Evolutionary conservation across 2,888 invertebrate species (phyloP).

Genomic region (Drosophila buzzatii): DNA sequence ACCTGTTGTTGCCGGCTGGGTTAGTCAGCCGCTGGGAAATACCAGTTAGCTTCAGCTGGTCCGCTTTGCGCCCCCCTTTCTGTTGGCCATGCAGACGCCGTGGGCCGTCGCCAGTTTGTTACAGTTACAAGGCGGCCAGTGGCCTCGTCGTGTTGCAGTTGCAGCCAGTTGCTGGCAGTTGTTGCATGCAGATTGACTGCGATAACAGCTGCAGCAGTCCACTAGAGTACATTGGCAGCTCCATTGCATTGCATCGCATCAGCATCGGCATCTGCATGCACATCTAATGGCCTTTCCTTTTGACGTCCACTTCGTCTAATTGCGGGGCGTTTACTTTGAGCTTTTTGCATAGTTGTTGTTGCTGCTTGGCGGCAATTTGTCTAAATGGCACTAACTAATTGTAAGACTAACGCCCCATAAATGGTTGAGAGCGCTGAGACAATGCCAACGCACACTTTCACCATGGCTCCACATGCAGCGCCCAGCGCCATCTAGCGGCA

Average conservation of each 20-base stretch:
- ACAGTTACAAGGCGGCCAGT: slow-evolving; percentile 67
- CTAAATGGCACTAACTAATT: slow-evolving; percentile 79
- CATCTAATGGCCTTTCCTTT: slow-evolving; percentile 78
- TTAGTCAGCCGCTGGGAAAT: slow-evolving; percentile 80
- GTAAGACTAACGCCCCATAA: slow-evolving; percentile 78
- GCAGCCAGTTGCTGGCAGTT: slow-evolving; percentile 41
- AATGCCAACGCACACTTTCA: slow-evolving; percentile 63
- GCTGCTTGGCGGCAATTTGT: slow-evolving; percentile 66
- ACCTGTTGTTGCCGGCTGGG: slow-evolving; percentile 61
- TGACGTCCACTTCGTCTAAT: slow-evolving; percentile 62
- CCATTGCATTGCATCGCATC: slow-evolving; percentile 7
- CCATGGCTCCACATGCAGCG: slow-evolving; percentile 37
- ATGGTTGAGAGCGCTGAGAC: slow-evolving; percentile 56
- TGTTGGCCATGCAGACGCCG: slow-evolving; percentile 73
- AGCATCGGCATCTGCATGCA: slow-evolving; percentile 46
- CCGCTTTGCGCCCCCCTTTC: background rate
- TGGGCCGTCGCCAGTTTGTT: slow-evolving; percentile 75
- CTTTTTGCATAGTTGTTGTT: slow-evolving; percentile 37
- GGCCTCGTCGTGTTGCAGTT: slow-evolving; percentile 50
- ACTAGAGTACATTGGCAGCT: slow-evolving; percentile 34
- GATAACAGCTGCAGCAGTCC: slow-evolving; percentile 22
- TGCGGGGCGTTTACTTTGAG: slow-evolving; percentile 56
- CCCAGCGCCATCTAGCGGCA: slow-evolving; percentile 27
- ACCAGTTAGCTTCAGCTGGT: slow-evolving; percentile 58
- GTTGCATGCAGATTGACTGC: slow-evolving; percentile 20